Base-by-base conservation (phyloP, 2,888 invertebrate genomes). In the Xanthia togata region DNA sequence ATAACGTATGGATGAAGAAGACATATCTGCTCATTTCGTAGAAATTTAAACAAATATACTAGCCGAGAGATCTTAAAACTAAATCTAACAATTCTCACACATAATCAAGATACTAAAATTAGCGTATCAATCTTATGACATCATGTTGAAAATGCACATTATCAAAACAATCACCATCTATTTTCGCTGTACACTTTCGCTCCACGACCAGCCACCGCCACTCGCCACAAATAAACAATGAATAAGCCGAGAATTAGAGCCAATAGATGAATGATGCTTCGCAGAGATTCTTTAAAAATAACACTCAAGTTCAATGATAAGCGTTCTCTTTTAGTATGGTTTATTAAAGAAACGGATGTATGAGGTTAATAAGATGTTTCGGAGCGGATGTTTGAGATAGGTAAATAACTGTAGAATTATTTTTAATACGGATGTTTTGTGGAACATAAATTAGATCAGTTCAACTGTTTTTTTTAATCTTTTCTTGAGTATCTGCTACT, bases 291-390 rank as follows among this genome's bases (percentile, higher is more conserved):
- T 78, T 62, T 73, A 74, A 76, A 87, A 85, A 87, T 87, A 85
- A 83, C 75, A 23, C 41, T 47, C 87, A 87, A 87, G 87, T 87
- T 87, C 87, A 87, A 85, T 87, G 86, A 85, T 85, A 85, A 83
- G 76, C 64, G 74, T 38, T 59, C 41, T 70, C 55, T 73, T 86
- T 80, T 75, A 73, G 70, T 69, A 73, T 60, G n/a, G 63, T 76
- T 84, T 81, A 77, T 63, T 81, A 57, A 53, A 59, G 50, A 73
- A 60, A 11, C 65, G 55, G 71, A 79, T 76, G 59, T 73, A 67
- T 77, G 76, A 53, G 11, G 62, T 70, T 59, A 71, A 65, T 70
- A 63, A 71, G 38, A 72, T 71, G 59, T 77, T 77, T 11, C 69
- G 12, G 17, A 67, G 35, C 83, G 81, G 78, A 83, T 83, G 78